Percentiles rank a stretch among this genome's conserved stretches.
Conservation (phyloP, 2,113 vertebrate genomes). For the Poeciliopsis occidentalis region DNA sequence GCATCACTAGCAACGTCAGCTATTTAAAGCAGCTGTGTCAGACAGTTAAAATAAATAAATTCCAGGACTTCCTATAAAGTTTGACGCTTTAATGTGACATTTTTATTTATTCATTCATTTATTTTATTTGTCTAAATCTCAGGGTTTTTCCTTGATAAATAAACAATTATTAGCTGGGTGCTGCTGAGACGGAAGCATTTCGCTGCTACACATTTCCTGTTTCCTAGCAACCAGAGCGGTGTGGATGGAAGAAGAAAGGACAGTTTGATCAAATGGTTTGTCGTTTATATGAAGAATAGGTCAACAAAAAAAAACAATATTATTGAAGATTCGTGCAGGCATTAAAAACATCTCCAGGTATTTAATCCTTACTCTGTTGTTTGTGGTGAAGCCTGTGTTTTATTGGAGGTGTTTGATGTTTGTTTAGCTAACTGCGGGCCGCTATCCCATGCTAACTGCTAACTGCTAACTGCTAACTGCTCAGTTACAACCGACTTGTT, state of each 20-base stretch:
- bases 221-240: slow-evolving; percentile 81
- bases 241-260: slow-evolving; percentile 69
- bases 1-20: neutral
- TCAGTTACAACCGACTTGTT: neutral
- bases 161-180: neutral
- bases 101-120: neutral
- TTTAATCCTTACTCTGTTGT: neutral
- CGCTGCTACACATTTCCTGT: slow-evolving; percentile 83
- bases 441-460: slow-evolving; percentile 26
- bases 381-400: neutral
- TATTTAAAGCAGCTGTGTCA: neutral
- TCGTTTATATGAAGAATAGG: slow-evolving; percentile 43
- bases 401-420: slow-evolving; percentile 61
- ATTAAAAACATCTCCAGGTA: slow-evolving; percentile 40
- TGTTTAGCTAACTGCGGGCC: slow-evolving; percentile 69
- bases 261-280: slow-evolving; percentile 66
- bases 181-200: slow-evolving; percentile 68
- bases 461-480: neutral
- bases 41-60: neutral
- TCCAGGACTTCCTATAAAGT: neutral
- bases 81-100: neutral
- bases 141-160: rapidly evolving
- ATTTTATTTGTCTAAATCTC: neutral
- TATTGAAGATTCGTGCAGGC: neutral
- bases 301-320: neutral